Evolutionary conservation across 2,797 vertebrate species (phyloP), one percentile per base, ranked within the genome.

Genomic region (Catostomus latipinnis): DNA sequence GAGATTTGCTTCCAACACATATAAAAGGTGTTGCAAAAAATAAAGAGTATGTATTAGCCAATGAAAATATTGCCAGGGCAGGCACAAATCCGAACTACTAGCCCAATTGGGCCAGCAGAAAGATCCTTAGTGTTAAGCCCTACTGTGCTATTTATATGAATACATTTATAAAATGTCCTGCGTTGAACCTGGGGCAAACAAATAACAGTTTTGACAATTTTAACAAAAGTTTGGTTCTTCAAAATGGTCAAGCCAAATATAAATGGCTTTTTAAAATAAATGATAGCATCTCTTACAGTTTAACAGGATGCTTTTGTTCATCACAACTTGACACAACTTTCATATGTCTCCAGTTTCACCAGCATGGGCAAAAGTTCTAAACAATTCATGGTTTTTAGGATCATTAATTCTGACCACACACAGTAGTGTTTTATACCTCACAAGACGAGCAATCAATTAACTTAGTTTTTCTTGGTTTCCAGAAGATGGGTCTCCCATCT

Each of bases 401-500:
- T 16, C 45, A 68, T 68, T 50, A 1, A 10, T 18, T 66, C 12
- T 68, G 14, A 68, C 65, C 48, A 67, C 43, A 67, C 45, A 48
- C 43, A 65, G 58, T 46, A 13, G 13, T 66, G 13, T 49, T 63
- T 63, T 46, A 45, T n/a, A 63, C 43, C 61, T 63, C 61, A 63
- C 34, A 63, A 13, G 61, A 18, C 10, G 48, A 50, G 14, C 65
- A 52, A 48, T 68, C 66, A 53, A 52, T 77, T 50, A 54, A 12
- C 13, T 12, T 18, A 71, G 22, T 70, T 69, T 61, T 18, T 66
- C 43, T 79, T 81, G 68, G 72, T 72, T 84, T 63, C 13, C 88
- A 90, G 94, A 91, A 85, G 87, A 99, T 99, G 98, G 90, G 89
- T 53, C 4, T 96, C 65, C 89, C 94, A 6, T 93, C 93, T 0